These are phyloP conservation scores for Hofmannophila pseudospretella DNA, from an alignment of 2,888 invertebrate genomes.

Conservation along the genomic window DNA sequence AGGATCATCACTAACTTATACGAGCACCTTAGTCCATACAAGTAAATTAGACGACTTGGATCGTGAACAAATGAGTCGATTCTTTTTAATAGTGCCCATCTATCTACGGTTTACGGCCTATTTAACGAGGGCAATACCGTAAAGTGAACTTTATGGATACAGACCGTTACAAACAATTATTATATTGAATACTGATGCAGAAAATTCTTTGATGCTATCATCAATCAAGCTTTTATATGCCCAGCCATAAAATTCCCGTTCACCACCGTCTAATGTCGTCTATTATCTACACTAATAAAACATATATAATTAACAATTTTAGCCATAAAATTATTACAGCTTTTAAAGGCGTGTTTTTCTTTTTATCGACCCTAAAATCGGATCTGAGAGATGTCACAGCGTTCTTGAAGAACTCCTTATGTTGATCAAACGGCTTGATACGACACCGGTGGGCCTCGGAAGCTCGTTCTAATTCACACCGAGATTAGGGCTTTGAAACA, in stretches of 20 bases:
- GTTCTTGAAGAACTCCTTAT: constrained; percentile 19
- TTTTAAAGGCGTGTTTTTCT: constrained; percentile 9
- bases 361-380: constrained; percentile 38
- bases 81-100: constrained; percentile 15
- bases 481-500: constrained; percentile 41
- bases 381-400: constrained; percentile 31
- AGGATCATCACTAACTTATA: background rate
- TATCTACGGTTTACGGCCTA: constrained; percentile 14
- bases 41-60: constrained; percentile 9
- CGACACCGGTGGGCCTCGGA: constrained; percentile 28
- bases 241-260: constrained; percentile 9
- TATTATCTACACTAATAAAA: constrained; percentile 18
- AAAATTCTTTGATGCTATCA: constrained; percentile 13
- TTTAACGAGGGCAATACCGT: constrained; percentile 16
- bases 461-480: constrained; percentile 33
- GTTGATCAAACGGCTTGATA: constrained; percentile 48
- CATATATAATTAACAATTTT: constrained; percentile 19
- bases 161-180: constrained; percentile 9
- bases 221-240: constrained; percentile 11
- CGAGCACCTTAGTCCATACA: constrained; percentile 5
- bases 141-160: constrained; percentile 14
- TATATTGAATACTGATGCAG: constrained; percentile 7
- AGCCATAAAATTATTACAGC: constrained; percentile 11
- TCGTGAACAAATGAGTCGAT: constrained; percentile 10
- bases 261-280: constrained; percentile 1